Base-by-base conservation (phyloP, 2,888 invertebrate genomes). In the Trichogramma evanescens region DNA sequence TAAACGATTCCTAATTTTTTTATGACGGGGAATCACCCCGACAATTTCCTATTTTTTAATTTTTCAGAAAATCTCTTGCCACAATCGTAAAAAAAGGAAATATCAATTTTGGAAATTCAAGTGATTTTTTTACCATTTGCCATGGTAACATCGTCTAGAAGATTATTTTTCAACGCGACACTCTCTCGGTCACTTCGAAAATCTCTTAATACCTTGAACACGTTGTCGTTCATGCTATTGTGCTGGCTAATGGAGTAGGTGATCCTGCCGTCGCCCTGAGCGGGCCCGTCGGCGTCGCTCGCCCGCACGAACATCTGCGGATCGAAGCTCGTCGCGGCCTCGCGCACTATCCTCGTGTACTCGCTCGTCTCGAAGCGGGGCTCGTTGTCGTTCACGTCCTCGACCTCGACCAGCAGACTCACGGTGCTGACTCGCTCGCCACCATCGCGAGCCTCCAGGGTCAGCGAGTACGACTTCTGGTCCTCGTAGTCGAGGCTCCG, bases 261-360 rank as follows among this genome's bases (percentile, higher is more conserved):
- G 0, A 91, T 80, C 65, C 79, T 80, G 0, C 88, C 88, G 58
- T 87, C 86, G 0, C 89, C 89, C 76, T 89, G 89, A 4, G 79
- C 81, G 0, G 85, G 84, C 0, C 90, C 88, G 76, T 93, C 93
- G 9, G 80, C 80, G 74, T 93, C 93, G 1, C 83, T 84, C 0
- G 93, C 92, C 74, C 86, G 82, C 7, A 93, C 85, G 65, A 88
- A 84, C 68, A 93, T 83, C 63, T 90, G 89, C 0, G 93, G 90
- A 66, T 91, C 88, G 73, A 93, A 91, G 66, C 83, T 84, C 0
- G 82, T 82, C 0, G 88, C 87, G 0, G 87, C 89, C 73, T 93
- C 92, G 61, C 89, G 81, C 5, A 93, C 86, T 0, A 88, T 89
- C 58, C 90, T 81, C 39, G 85, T 84, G 68, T 91, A 90, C 66